These are phyloP conservation scores for Podarcis siculus DNA, from an alignment of 2,797 vertebrate species.

Conservation along the genomic window DNA sequence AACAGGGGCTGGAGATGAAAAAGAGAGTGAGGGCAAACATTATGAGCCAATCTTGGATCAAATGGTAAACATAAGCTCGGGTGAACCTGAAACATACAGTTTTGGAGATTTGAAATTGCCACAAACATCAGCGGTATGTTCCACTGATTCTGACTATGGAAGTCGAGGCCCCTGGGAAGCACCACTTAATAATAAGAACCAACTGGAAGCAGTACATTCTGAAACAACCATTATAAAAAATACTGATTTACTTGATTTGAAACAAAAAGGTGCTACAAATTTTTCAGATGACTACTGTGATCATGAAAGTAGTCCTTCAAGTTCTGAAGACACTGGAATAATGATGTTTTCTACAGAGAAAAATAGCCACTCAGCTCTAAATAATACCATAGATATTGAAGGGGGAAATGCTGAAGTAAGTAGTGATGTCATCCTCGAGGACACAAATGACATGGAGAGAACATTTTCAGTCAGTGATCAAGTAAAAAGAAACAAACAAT, in stretches of 20 bases:
- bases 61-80: not conserved
- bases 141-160: slow-evolving; percentile 37
- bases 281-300: slow-evolving; percentile 29
- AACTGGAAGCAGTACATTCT: slow-evolving; percentile 44
- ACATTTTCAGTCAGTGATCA: slow-evolving; percentile 27
- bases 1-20: slow-evolving; percentile 73
- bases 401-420: slow-evolving; percentile 31
- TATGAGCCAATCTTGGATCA: slow-evolving; percentile 54
- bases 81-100: slow-evolving; percentile 34
- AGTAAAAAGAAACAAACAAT: slow-evolving; percentile 33
- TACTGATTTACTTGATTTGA: slow-evolving; percentile 33
- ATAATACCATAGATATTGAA: slow-evolving; percentile 18
- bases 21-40: slow-evolving; percentile 64
- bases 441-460: slow-evolving; percentile 49
- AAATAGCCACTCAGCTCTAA: slow-evolving; percentile 61
- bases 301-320: slow-evolving; percentile 58
- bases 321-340: slow-evolving; percentile 60
- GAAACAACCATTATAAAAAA: slow-evolving; percentile 24
- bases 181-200: slow-evolving; percentile 37
- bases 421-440: slow-evolving; percentile 60
- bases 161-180: slow-evolving; percentile 58
- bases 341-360: slow-evolving; percentile 51
- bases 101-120: slow-evolving; percentile 28
- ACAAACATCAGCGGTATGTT: slow-evolving; percentile 36
- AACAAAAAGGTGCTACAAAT: slow-evolving; percentile 3